Evolutionary conservation across 1,140 invertebrate genomes (phyloP).

Genomic region (Rhopalosiphum padi): DNA sequence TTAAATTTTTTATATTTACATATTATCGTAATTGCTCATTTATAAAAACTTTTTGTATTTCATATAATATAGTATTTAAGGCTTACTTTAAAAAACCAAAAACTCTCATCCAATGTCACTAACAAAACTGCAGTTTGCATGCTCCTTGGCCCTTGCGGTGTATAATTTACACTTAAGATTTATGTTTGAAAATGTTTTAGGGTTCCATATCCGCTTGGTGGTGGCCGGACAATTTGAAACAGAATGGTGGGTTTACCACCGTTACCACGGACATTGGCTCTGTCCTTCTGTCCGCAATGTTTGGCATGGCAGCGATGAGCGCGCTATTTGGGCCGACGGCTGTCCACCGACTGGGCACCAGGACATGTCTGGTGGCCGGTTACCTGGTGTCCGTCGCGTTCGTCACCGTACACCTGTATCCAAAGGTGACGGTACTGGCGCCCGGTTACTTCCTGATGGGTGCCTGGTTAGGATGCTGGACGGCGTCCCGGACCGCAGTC

Average conservation of each 20-base stretch:
- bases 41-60: neutral
- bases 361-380: constrained; percentile 65
- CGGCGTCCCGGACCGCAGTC: constrained; percentile 68
- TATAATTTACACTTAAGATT: neutral
- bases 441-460: constrained; percentile 71
- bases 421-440: constrained; percentile 69
- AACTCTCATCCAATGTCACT: neutral
- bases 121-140: neutral
- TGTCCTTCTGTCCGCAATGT: constrained; percentile 67
- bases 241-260: constrained; percentile 50
- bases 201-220: constrained; percentile 61
- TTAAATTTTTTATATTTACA: neutral
- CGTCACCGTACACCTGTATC: constrained; percentile 69
- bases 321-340: constrained; percentile 67
- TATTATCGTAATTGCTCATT: neutral
- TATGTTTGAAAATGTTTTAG: neutral
- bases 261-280: constrained; percentile 66
- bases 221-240: constrained; percentile 60
- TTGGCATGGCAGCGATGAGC: constrained; percentile 67
- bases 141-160: too few relatives aligned
- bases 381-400: constrained; percentile 68
- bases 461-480: constrained; percentile 66
- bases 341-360: constrained; percentile 68
- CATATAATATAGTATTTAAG: neutral
- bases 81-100: neutral